phyloP scores from a whole-genome alignment of 2,113 vertebrate species.

The Nesoenas mayeri region DNA sequence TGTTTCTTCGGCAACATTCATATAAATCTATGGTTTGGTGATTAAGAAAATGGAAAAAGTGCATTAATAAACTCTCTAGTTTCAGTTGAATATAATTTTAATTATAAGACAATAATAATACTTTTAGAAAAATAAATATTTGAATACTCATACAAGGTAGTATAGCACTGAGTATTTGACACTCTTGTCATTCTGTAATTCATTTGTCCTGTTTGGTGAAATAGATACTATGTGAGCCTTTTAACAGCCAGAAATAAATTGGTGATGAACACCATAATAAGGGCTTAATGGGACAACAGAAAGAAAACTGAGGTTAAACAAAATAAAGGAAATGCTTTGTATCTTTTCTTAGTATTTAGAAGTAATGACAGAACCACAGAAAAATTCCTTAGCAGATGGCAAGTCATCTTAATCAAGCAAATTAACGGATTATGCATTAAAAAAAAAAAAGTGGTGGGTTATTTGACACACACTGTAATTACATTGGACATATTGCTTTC shows the following conservation, averaged over 20 bases:
- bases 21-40: slow-evolving; percentile 14
- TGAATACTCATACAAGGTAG: neutral
- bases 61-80: slow-evolving; percentile 9
- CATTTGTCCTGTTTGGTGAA: neutral
- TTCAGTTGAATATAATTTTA: slow-evolving; percentile 7
- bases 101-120: neutral
- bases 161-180: neutral
- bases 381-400: slow-evolving; percentile 80
- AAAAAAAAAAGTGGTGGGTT: slow-evolving; percentile 71
- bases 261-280: slow-evolving; percentile 14
- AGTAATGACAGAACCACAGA: neutral
- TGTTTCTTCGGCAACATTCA: slow-evolving; percentile 26
- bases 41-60: slow-evolving; percentile 22
- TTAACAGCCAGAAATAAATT: slow-evolving; percentile 9
- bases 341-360: slow-evolving; percentile 55
- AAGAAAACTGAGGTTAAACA: slow-evolving; percentile 19
- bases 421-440: slow-evolving; percentile 74
- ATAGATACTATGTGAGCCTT: neutral
- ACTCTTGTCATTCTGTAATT: neutral
- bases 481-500: slow-evolving; percentile 79
- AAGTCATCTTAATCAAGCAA: slow-evolving; percentile 77
- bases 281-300: neutral
- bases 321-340: slow-evolving; percentile 52
- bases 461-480: slow-evolving; percentile 80
- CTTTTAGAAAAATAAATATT: slow-evolving; percentile 28